Evolutionary conservation across 1,140 invertebrate species (phyloP), one percentile per base, ranked within the genome.

Genomic region (Drosophila gunungcola): DNA sequence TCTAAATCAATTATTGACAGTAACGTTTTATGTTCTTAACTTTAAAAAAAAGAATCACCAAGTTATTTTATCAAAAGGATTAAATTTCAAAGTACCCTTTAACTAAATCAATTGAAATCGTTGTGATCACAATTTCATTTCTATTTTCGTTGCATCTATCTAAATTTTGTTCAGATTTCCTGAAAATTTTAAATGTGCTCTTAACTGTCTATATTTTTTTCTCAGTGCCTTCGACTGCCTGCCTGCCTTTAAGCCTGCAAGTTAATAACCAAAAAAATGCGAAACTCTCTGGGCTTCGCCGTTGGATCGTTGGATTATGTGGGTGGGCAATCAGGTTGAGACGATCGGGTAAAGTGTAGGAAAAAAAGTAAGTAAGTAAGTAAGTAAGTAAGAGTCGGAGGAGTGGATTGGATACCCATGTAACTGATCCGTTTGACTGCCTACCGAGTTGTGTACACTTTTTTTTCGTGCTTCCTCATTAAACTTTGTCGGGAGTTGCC

Each of bases 361-460:
- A 25, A 12, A 27, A 39, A 16, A n/a, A n/a, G n/a, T n/a, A n/a
- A n/a, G n/a, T n/a, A n/a, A 21, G 16, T 21, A 21, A 21, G 16
- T 21, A 21, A 21, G 16, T 21, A 21, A 21, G 16, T 21, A 21
- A 29, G 11, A 34, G 54, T 7, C 13, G 52, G 42, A 13, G 34
- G 60, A 46, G 43, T 21, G 27, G 21, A n/a, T 12, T 9, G n/a
- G 55, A 62, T 45, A 45, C 16, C 49, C 57, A 60, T 84, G 80
- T 84, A 84, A 84, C 81, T 84, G 80, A 84, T 84, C 80, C 80
- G 73, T 80, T 63, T 63, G 72, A 80, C 64, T 84, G 81, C 76
- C 63, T 78, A 58, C 39, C 51, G 49, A 61, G 48, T 55, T 69
- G 56, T 16, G 29, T n/a, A 21, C 16, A 21, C 16, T 21, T 39